Evolutionary conservation across 2,888 invertebrate genomes (phyloP).

Genomic region (Pteria penguin): DNA sequence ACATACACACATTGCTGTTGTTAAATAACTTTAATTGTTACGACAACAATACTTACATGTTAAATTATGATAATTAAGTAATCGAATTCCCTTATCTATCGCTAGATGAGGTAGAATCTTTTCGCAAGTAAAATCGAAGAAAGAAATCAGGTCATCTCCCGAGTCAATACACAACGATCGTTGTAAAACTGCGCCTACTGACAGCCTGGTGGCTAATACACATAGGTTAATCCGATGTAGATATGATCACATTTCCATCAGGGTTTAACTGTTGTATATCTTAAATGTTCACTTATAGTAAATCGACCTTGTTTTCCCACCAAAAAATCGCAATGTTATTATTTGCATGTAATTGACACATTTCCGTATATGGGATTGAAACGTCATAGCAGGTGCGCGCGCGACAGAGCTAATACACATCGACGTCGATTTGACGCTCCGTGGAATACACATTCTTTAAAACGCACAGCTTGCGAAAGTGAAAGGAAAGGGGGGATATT

Average conservation of each 20-base stretch:
- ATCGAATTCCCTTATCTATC: not conserved
- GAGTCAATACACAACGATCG: not conserved
- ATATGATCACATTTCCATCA: too few species aligned
- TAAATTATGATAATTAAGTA: not conserved
- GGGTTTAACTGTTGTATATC: too few species aligned
- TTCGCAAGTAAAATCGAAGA: not conserved
- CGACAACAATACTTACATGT: not conserved
- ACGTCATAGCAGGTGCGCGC: conserved; percentile 39
- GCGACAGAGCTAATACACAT: conserved; percentile 7
- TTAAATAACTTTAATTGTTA: not conserved
- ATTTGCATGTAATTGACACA: conserved; percentile 49
- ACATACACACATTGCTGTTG: not conserved
- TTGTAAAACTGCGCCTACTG: too few species aligned
- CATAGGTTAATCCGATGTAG: too few species aligned
- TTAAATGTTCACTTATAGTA: conserved; percentile 9
- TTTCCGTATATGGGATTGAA: conserved; percentile 44
- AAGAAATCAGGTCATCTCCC: not conserved
- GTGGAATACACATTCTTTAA: not conserved
- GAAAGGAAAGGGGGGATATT: too few species aligned
- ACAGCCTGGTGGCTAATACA: too few species aligned
- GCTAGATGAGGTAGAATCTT: not conserved
- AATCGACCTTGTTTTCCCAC: conserved; percentile 43
- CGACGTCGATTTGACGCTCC: conserved; percentile 10
- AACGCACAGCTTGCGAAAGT: too few species aligned
- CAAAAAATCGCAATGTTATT: conserved; percentile 40